These are phyloP conservation scores for Mobula hypostoma DNA, from an alignment of 2,113 vertebrate genomes.

Conservation along the genomic window DNA sequence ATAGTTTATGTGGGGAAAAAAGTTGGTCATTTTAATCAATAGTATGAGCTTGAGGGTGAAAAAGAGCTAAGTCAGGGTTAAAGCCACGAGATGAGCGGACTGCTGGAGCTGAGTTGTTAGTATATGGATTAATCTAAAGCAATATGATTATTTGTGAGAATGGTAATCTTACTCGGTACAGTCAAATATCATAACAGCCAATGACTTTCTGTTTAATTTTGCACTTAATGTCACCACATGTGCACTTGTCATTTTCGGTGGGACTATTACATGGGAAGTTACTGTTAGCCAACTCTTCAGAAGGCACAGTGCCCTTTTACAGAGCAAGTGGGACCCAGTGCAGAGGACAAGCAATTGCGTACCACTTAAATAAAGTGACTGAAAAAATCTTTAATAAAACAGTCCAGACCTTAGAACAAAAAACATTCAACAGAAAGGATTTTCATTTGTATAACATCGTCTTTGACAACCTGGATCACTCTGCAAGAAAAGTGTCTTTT, in stretches of 20 bases:
- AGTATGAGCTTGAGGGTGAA: not conserved
- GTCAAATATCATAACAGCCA: not conserved
- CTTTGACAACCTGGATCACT: too few species aligned
- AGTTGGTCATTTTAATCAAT: not conserved
- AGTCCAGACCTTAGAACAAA: not conserved
- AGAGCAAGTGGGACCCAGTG: not conserved
- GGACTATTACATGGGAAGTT: not conserved
- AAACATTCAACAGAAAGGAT: not conserved
- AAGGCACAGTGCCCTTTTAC: not conserved
- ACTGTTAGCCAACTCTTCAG: not conserved
- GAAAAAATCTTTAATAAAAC: not conserved
- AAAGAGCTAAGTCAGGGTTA: not conserved
- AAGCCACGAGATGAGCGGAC: not conserved
- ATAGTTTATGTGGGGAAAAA: not conserved
- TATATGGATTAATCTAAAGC: too few species aligned
- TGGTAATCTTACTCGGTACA: not conserved
- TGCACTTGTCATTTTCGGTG: not conserved
- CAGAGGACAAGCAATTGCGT: not conserved
- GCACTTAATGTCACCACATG: not conserved
- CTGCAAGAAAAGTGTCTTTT: too few species aligned
- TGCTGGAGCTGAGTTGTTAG: not conserved
- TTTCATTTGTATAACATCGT: too few species aligned
- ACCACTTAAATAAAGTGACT: not conserved
- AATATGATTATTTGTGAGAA: not conserved
- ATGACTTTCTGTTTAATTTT: not conserved